These are phyloP conservation scores for Chorisops tibialis DNA, from an alignment of 2,888 invertebrate species.

Conservation along the genomic window DNA sequence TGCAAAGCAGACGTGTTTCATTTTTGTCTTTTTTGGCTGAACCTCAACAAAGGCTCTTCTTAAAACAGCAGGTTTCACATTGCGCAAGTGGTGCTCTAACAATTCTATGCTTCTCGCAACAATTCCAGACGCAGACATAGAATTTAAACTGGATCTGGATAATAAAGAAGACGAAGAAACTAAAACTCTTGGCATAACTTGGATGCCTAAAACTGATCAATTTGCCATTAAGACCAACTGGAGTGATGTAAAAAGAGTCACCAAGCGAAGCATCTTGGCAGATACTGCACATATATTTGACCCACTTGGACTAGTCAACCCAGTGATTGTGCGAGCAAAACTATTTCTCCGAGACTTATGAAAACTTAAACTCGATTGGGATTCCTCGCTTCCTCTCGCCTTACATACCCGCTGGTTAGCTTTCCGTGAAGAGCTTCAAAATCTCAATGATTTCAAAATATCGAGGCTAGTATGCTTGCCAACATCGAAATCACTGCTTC, in stretches of 20 bases:
- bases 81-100: conserved; percentile 23
- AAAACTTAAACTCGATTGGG: too few relatives aligned
- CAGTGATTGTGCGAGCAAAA: conserved; percentile 29
- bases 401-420: too few relatives aligned
- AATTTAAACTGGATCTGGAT: not conserved
- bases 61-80: not conserved
- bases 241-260: conserved; percentile 12
- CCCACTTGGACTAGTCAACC: conserved; percentile 27
- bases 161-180: not conserved
- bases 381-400: conserved; percentile 10
- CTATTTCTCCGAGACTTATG: conserved; percentile 30
- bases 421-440: too few relatives aligned
- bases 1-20: too few relatives aligned
- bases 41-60: too few relatives aligned
- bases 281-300: too few relatives aligned
- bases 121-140: not conserved
- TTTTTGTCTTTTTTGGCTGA: too few relatives aligned
- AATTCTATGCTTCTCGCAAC: not conserved
- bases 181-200: conserved; percentile 25
- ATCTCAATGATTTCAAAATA: not conserved
- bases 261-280: conserved; percentile 18
- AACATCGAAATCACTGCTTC: too few relatives aligned
- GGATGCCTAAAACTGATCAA: conserved; percentile 25
- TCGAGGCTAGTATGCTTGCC: too few relatives aligned
- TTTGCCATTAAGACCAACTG: conserved; percentile 23